Percentiles rank a stretch among this genome's conserved stretches.
These are phyloP conservation scores for Notoglanidium macrostoma DNA, from an alignment of 2,797 vertebrate species.

Conservation along the genomic window DNA sequence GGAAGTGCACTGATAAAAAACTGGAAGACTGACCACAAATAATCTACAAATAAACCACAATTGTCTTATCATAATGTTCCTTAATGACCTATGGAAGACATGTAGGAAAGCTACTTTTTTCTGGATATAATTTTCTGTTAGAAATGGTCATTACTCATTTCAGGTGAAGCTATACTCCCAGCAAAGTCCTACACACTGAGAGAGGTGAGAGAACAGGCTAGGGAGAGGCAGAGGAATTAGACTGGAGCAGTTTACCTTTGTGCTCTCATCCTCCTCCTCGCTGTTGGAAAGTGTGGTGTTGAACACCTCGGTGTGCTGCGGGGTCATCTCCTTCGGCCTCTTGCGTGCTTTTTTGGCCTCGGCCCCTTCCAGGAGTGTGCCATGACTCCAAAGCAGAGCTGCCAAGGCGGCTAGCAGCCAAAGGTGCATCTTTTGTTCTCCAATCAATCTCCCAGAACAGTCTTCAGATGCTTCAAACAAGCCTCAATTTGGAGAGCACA, in stretches of 20 bases:
- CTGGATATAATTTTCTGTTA: neutral
- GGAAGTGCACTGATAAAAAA: neutral
- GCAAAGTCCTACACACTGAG: neutral
- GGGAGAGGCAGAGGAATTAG: neutral
- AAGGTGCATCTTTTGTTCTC: constrained; percentile 76
- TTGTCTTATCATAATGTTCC: neutral
- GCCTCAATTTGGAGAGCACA: constrained; percentile 1
- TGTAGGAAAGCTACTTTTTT: neutral
- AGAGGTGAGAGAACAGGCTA: neutral
- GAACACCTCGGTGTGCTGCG: constrained; percentile 79
- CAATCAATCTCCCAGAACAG: constrained; percentile 27
- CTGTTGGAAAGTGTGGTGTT: constrained; percentile 84
- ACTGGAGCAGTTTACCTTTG: constrained; percentile 66
- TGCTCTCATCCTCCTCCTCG: constrained; percentile 78
- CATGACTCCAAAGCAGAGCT: constrained; percentile 83
- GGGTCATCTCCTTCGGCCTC: constrained; percentile 75
- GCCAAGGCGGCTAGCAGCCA: constrained; percentile 78
- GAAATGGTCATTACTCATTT: neutral
- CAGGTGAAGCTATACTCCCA: neutral
- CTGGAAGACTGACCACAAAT: neutral
- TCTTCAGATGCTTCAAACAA: constrained; percentile 16
- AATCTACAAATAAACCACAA: neutral
- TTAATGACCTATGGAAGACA: neutral
- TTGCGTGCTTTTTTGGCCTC: constrained; percentile 83
- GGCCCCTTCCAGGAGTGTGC: constrained; percentile 71